phyloP scores from a whole-genome alignment of 2,888 invertebrate genomes.

The Pardosa pseudoannulata region DNA sequence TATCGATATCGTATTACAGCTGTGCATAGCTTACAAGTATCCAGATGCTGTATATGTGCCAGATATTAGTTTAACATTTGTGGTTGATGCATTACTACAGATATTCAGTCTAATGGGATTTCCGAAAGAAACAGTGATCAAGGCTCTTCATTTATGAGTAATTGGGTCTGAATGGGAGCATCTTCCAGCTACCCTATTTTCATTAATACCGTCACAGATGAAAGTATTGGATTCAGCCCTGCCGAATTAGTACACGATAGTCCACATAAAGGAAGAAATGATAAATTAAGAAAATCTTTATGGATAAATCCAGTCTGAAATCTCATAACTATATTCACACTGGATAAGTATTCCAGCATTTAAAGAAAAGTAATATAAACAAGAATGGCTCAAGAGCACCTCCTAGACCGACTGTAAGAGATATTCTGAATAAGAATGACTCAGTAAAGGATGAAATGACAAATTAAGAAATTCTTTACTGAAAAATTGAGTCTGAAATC shows the following conservation, averaged over 20 bases:
- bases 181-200: constrained; percentile 33
- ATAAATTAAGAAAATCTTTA: too few relatives aligned
- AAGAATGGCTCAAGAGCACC: too few relatives aligned
- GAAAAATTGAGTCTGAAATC: too few relatives aligned
- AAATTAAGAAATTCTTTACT: too few relatives aligned
- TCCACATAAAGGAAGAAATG: not conserved
- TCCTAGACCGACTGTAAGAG: too few relatives aligned
- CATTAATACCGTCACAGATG: constrained; percentile 16
- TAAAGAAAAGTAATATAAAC: too few relatives aligned
- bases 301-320: too few relatives aligned
- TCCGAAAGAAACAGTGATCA: constrained; percentile 14
- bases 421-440: too few relatives aligned
- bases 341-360: too few relatives aligned
- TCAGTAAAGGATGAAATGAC: too few relatives aligned
- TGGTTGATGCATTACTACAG: not conserved
- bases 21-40: not conserved
- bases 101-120: constrained; percentile 7
- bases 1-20: not conserved
- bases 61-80: not conserved
- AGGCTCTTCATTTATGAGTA: constrained; percentile 20
- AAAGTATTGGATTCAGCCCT: constrained; percentile 27
- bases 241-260: constrained; percentile 27
- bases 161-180: constrained; percentile 10
- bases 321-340: too few relatives aligned
- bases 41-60: not conserved